Conservation (phyloP, 1,140 invertebrate genomes). For the Halictus rubicundus region DNA sequence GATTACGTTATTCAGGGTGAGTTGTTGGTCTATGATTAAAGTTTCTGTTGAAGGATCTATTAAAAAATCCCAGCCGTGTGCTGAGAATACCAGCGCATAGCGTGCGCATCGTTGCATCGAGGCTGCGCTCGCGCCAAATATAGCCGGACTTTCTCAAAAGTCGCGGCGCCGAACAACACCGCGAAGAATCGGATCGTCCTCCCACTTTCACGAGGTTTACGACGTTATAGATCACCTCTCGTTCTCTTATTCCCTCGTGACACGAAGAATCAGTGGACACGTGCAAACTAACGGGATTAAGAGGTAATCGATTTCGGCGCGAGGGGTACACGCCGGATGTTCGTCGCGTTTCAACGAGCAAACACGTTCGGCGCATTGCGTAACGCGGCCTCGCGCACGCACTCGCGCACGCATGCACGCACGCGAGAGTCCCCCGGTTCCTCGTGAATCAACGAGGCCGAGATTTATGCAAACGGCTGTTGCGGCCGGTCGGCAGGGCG, state of each 20-base stretch:
- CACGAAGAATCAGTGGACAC: neutral
- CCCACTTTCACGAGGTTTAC: no score
- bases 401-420: slow-evolving; percentile 5
- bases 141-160: no score
- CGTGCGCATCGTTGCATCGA: no score
- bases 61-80: no score
- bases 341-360: neutral
- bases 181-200: no score
- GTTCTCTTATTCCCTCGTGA: neutral
- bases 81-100: no score
- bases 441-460: slow-evolving; percentile 48
- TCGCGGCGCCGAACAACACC: no score
- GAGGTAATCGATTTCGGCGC: slow-evolving; percentile 45
- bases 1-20: no score
- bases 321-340: neutral
- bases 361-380: slow-evolving; percentile 27
- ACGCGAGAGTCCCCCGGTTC: slow-evolving; percentile 12
- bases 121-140: no score
- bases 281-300: slow-evolving; percentile 36
- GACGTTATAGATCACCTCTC: no score
- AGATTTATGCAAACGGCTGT: slow-evolving; percentile 46
- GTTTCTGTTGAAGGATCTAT: no score
- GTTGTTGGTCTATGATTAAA: no score
- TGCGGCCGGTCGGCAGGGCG: slow-evolving; percentile 1
- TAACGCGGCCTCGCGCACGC: slow-evolving; percentile 34